Conservation (phyloP, 1,140 invertebrate species). For the Diabrotica undecimpunctata region DNA sequence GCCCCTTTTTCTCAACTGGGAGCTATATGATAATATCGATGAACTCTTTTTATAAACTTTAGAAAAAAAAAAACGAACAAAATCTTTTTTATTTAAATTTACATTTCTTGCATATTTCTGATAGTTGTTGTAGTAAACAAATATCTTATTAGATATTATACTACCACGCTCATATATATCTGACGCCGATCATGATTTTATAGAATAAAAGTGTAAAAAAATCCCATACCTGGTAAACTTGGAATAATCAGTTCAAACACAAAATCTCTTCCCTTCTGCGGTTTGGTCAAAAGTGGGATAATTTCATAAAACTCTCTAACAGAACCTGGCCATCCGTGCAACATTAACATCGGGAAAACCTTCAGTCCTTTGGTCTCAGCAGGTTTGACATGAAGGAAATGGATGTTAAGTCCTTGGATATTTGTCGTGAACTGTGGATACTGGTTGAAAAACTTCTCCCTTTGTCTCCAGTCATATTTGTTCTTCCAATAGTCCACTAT, state of each 20-base stretch:
- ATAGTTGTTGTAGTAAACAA: no score
- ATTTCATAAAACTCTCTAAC: constrained; percentile 82
- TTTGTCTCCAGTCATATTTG: constrained; percentile 70
- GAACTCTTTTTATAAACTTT: no score
- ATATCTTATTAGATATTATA: no score
- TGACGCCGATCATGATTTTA: no score
- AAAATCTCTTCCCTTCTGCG: constrained; percentile 54
- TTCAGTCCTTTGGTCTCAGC: constrained; percentile 53
- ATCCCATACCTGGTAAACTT: constrained; percentile 56
- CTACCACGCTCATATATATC: no score
- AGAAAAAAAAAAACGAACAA: no score
- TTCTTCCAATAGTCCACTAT: constrained; percentile 75
- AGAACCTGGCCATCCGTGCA: constrained; percentile 91
- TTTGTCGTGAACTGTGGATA: constrained; percentile 71
- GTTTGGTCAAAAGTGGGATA: constrained; percentile 66
- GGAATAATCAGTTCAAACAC: constrained; percentile 79
- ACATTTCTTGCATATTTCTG: no score
- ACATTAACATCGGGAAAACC: constrained; percentile 67
- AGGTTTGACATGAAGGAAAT: constrained; percentile 67
- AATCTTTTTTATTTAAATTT: no score
- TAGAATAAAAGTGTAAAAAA: no score
- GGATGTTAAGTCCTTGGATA: constrained; percentile 70
- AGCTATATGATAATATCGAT: no score
- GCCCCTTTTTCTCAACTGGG: no score
- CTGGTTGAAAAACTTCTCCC: constrained; percentile 64